These are phyloP conservation scores for Luffia ferchaultella DNA, from an alignment of 2,888 invertebrate genomes.

Conservation along the genomic window DNA sequence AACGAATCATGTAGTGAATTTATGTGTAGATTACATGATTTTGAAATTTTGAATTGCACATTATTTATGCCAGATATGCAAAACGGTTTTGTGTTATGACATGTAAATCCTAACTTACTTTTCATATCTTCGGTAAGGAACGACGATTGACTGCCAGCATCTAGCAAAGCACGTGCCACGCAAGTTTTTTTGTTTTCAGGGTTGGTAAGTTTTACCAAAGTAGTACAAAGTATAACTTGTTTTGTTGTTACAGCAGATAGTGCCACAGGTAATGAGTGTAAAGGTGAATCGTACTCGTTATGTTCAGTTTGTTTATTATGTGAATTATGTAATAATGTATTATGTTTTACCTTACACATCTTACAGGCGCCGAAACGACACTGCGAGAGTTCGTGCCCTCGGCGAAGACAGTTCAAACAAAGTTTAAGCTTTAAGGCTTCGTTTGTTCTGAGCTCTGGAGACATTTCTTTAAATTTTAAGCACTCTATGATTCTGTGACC, in stretches of 20 bases:
- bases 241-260: neutral
- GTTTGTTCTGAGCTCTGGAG: constrained; percentile 5
- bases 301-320: neutral
- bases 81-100: constrained; percentile 15
- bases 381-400: constrained; percentile 12
- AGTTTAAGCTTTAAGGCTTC: constrained; percentile 6
- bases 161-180: neutral
- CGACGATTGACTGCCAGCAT: neutral
- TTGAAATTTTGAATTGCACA: neutral
- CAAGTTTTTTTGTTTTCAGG: neutral
- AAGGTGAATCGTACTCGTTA: neutral
- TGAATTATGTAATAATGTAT: constrained; percentile 1
- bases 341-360: constrained; percentile 13
- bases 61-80: constrained; percentile 11
- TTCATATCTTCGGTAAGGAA: constrained; percentile 4
- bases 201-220: neutral
- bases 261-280: neutral
- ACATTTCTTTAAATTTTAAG: constrained; percentile 7
- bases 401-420: constrained; percentile 8
- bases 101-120: constrained; percentile 7
- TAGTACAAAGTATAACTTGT: neutral
- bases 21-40: constrained; percentile 1
- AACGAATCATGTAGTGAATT: neutral
- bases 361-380: constrained; percentile 13
- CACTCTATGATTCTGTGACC: constrained; percentile 7